Conservation (phyloP, 1,140 invertebrate species). For the Cardiocondyla obscurior region DNA sequence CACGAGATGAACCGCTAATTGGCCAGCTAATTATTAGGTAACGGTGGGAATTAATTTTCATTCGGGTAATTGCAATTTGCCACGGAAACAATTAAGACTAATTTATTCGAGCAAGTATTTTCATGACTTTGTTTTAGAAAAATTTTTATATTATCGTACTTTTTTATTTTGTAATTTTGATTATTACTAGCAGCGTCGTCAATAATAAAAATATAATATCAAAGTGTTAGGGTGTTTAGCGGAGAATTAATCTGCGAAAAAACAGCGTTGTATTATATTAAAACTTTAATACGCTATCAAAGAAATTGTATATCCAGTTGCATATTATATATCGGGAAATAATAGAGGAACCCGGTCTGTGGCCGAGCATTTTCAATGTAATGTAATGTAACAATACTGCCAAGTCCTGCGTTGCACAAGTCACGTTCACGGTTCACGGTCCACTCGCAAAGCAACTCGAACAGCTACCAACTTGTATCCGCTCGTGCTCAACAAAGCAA, state of each 20-base stretch:
- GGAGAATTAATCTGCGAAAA: background rate
- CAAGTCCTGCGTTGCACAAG: constrained; percentile 74
- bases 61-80: constrained; percentile 11
- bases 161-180: background rate
- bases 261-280: background rate
- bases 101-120: background rate
- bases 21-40: too few relatives aligned
- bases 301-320: constrained; percentile 17
- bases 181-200: background rate
- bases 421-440: constrained; percentile 72
- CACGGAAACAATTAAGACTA: background rate
- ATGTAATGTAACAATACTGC: constrained; percentile 60
- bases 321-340: constrained; percentile 13
- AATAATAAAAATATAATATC: background rate
- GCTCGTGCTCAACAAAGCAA: constrained; percentile 72
- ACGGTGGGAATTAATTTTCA: too few relatives aligned
- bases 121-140: background rate
- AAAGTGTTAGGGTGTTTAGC: background rate
- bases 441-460: constrained; percentile 59
- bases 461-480: constrained; percentile 67
- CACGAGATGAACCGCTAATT: too few relatives aligned
- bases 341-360: constrained; percentile 71
- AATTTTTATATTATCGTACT: background rate
- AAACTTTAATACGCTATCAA: background rate
- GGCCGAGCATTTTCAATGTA: constrained; percentile 70